A percentile compares a stretch with the other conserved stretches of the same genome.
Conservation (phyloP, 1,140 invertebrate genomes). For the Macrosteles quadrilineatus region DNA sequence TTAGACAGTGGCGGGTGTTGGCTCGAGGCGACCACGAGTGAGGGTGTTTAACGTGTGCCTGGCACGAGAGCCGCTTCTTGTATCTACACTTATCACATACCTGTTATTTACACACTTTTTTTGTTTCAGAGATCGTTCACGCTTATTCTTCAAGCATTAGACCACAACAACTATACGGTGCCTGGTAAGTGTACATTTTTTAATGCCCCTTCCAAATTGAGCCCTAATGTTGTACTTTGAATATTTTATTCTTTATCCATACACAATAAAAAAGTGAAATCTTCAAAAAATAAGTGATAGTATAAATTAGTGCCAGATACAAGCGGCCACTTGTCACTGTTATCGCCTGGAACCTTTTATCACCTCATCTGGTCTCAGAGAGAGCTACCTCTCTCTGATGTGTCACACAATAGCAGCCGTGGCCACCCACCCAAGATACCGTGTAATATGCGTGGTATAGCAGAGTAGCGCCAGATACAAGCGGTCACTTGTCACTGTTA, state of each 20-base stretch:
- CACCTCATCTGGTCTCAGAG: neutral
- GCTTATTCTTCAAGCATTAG: constrained; percentile 85
- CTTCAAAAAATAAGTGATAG: neutral
- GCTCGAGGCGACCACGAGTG: too few relatives aligned
- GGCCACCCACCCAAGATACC: neutral
- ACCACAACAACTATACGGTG: constrained; percentile 70
- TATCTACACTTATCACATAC: too few relatives aligned
- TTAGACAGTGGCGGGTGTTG: too few relatives aligned
- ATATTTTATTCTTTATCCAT: too few relatives aligned
- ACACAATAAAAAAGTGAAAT: neutral
- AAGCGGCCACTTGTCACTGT: neutral
- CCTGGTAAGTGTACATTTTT: constrained; percentile 57
- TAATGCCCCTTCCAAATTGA: neutral
- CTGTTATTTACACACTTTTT: too few relatives aligned
- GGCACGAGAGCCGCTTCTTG: too few relatives aligned
- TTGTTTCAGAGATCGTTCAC: constrained; percentile 85
- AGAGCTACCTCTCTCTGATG: neutral
- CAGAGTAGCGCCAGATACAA: too few relatives aligned
- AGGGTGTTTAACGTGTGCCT: too few relatives aligned
- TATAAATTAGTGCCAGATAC: neutral
- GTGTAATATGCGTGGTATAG: constrained; percentile 2
- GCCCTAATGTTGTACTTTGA: neutral
- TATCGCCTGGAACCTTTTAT: neutral
- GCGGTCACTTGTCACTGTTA: constrained; percentile 1
- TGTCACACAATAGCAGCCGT: neutral